Base-by-base conservation (phyloP, 2,888 invertebrate species). In the Brassicogethes aeneus region DNA sequence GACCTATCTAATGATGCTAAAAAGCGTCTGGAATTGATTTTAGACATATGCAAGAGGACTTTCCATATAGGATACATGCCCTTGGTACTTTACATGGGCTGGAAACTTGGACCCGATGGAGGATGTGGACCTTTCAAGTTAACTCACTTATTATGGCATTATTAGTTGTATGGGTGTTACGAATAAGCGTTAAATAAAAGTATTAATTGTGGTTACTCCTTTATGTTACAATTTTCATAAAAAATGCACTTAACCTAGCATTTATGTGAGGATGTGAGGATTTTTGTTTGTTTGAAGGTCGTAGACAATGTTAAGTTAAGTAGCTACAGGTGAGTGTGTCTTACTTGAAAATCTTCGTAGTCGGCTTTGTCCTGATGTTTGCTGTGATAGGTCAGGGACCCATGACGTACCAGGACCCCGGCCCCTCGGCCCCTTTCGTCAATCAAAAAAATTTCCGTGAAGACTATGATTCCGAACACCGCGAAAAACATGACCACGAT, bases 401-500 rank as follows among this genome's bases (percentile, higher is more conserved):
- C 75, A 44, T 73, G 73, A 40, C 76, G 66, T 34, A 76, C 70
- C 12, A 71, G 58, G 45, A 74, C 71, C 17, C 68, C 70, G 23
- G 72, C 70, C 16, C 72, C 72, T 37, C 75, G 74, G 37, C 75
- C 74, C 47, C 74, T 68, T 51, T 79, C 79, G 62, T 82, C 78
- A 50, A 79, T 77, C 53, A 80, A 71, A 60, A 87, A 77, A 56
- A 90, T 82, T 70, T 91, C 90, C 47, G 90, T 89, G 52, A 91
- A 75, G 46, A 91, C 82, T 59, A 91, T 91, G 56, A 89, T 75
- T 35, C 87, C 87, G 64, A 91, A 91, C 43, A 92, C 83, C 32
- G 84, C 85, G 68, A 91, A 89, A 69, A 92, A 91, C 74, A 89
- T 87, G 54, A 91, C 79, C 49, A 91, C 89, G 65, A 91, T 84